Evolutionary conservation across 2,797 vertebrate genomes (phyloP).

Genomic region (Selene dorsalis): DNA sequence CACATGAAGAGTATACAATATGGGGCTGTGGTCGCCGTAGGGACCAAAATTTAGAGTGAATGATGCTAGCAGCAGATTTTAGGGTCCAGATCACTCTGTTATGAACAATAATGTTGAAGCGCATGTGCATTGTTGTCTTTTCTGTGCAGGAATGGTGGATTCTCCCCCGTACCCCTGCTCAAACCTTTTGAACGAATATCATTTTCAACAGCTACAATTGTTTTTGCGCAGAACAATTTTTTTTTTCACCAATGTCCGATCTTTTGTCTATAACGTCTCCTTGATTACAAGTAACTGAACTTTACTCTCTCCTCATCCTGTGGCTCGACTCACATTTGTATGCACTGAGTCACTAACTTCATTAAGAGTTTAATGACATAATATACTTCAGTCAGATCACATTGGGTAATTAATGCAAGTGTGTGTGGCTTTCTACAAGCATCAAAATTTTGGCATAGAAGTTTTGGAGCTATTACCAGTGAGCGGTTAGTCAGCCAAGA

Average conservation of each 20-base stretch:
- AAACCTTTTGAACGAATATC: constrained; percentile 5
- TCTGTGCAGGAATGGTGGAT: background rate
- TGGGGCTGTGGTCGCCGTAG: too few species aligned
- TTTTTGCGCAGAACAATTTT: background rate
- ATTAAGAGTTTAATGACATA: constrained; percentile 48
- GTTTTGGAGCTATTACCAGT: constrained; percentile 45
- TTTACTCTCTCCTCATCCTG: background rate
- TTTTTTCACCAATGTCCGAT: background rate
- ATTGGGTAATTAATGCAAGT: constrained; percentile 55
- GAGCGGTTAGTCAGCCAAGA: constrained; percentile 55
- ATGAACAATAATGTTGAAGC: background rate
- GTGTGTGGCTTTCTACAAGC: constrained; percentile 51
- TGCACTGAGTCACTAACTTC: constrained; percentile 36
- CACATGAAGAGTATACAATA: too few species aligned
- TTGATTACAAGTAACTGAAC: background rate
- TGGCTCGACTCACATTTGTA: background rate
- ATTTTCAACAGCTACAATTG: background rate
- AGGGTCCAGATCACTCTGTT: background rate
- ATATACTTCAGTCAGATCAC: constrained; percentile 35
- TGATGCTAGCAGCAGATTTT: background rate
- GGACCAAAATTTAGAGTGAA: background rate
- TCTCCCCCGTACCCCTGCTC: background rate
- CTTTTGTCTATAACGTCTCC: background rate
- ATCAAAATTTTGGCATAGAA: constrained; percentile 49
- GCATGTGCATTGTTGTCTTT: background rate